Evolutionary conservation across 2,888 invertebrate genomes (phyloP).

Genomic region (Xestia xanthographa): DNA sequence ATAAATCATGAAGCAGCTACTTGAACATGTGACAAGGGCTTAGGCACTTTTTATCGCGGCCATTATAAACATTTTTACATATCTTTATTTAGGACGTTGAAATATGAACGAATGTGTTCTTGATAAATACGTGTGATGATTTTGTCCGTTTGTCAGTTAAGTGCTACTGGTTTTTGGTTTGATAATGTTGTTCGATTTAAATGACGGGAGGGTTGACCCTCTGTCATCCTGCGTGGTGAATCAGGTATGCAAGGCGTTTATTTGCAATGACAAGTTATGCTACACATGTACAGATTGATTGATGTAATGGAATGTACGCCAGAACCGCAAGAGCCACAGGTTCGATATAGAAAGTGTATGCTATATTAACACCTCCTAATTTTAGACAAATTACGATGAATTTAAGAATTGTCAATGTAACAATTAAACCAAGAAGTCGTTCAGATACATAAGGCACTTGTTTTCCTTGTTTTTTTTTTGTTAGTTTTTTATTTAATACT

Average conservation of each 20-base stretch:
- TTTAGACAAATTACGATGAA: not conserved
- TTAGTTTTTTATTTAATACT: no score
- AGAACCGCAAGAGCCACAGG: not conserved
- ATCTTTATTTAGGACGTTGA: slow-evolving; percentile 57
- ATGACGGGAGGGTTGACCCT: slow-evolving; percentile 41
- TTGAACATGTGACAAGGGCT: slow-evolving; percentile 65
- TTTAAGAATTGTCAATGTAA: not conserved
- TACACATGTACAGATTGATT: slow-evolving; percentile 16
- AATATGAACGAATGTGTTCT: slow-evolving; percentile 58
- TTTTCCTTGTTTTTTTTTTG: no score
- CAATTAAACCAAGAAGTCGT: not conserved
- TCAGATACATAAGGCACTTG: no score
- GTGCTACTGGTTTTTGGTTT: slow-evolving; percentile 54
- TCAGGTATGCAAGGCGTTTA: slow-evolving; percentile 37
- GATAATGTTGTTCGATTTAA: slow-evolving; percentile 52
- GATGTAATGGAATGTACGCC: not conserved
- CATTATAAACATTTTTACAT: slow-evolving; percentile 56
- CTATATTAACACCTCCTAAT: not conserved
- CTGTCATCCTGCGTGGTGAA: slow-evolving; percentile 26
- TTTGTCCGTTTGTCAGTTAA: slow-evolving; percentile 53
- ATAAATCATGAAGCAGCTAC: slow-evolving; percentile 69
- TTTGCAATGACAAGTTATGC: slow-evolving; percentile 30
- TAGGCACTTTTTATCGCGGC: slow-evolving; percentile 49
- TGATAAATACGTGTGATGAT: slow-evolving; percentile 58
- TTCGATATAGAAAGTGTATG: not conserved